Conservation (phyloP, 2,888 invertebrate genomes). For the Rhingia campestris region DNA sequence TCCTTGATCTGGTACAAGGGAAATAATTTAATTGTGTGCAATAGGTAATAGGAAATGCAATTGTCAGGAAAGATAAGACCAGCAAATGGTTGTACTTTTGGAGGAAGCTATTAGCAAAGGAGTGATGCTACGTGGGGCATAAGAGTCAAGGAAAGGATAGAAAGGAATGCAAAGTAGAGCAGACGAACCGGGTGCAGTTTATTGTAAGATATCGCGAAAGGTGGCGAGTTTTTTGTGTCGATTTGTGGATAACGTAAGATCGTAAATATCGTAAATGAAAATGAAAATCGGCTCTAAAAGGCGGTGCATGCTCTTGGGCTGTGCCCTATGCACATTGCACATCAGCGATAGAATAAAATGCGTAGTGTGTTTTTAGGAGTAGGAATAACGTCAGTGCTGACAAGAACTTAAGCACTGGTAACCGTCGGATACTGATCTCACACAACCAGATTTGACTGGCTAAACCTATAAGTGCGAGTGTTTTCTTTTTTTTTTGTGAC, state of each 20-base stretch:
- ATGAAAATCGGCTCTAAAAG: background rate
- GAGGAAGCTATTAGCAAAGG: constrained; percentile 31
- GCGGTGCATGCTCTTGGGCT: constrained; percentile 3
- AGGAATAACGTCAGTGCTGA: background rate
- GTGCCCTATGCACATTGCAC: too few relatives aligned
- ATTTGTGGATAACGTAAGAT: constrained; percentile 9
- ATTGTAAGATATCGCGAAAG: background rate
- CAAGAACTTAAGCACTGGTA: too few relatives aligned
- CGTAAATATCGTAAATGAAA: constrained; percentile 42
- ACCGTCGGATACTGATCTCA: too few relatives aligned
- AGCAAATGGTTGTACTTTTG: background rate
- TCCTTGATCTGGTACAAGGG: constrained; percentile 26
- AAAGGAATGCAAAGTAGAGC: constrained; percentile 16
- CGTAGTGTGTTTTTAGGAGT: constrained; percentile 1
- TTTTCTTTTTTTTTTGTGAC: too few relatives aligned
- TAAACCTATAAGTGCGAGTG: too few relatives aligned
- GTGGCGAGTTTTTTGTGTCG: too few relatives aligned
- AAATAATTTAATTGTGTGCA: constrained; percentile 25
- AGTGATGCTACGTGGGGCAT: constrained; percentile 14
- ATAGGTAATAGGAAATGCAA: constrained; percentile 10
- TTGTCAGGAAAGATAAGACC: background rate
- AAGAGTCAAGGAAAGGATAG: background rate
- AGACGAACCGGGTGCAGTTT: constrained; percentile 34
- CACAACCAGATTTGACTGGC: too few relatives aligned
- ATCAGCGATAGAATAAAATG: background rate